Evolutionary conservation across 2,797 vertebrate genomes (phyloP).

Genomic region (Nasua narica): DNA sequence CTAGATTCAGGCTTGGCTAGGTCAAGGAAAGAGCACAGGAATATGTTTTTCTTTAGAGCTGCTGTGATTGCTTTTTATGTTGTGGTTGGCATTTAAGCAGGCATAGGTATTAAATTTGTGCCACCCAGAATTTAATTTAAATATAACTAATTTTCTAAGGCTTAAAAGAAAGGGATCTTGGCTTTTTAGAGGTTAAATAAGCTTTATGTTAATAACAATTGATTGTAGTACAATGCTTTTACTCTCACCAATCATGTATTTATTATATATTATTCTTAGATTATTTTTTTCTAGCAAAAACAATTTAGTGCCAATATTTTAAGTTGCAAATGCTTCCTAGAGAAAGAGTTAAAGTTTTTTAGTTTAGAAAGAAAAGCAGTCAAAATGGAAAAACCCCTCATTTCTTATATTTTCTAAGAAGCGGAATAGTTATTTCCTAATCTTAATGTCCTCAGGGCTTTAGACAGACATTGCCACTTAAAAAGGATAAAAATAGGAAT

Average conservation of each 20-base stretch:
- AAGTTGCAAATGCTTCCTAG: constrained; percentile 4
- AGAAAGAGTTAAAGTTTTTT: constrained; percentile 39
- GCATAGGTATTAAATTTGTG: constrained; percentile 27
- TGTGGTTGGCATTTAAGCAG: constrained; percentile 62
- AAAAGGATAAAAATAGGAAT: constrained; percentile 35
- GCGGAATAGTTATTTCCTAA: constrained; percentile 21
- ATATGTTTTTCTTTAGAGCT: constrained; percentile 32
- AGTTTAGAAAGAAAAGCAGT: constrained; percentile 27
- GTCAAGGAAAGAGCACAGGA: constrained; percentile 32
- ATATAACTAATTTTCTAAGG: constrained; percentile 12
- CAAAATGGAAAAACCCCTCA: constrained; percentile 43
- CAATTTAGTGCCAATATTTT: constrained; percentile 3
- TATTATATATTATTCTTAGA: constrained; percentile 37
- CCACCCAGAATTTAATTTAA: constrained; percentile 46
- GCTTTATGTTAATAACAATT: constrained; percentile 52
- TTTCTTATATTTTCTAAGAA: constrained; percentile 42
- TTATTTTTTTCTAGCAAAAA: constrained; percentile 26
- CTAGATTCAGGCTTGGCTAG: constrained; percentile 23
- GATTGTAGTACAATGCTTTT: background rate
- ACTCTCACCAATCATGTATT: constrained; percentile 18
- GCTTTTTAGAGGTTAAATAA: constrained; percentile 12
- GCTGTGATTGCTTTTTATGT: constrained; percentile 19
- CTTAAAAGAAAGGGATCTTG: constrained; percentile 13
- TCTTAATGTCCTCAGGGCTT: background rate
- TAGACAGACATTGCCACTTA: background rate